Evolutionary conservation across 35 echinoderm and acorn worm genomes (phyloP).

Genomic region (Strongylocentrotus purpuratus): DNA sequence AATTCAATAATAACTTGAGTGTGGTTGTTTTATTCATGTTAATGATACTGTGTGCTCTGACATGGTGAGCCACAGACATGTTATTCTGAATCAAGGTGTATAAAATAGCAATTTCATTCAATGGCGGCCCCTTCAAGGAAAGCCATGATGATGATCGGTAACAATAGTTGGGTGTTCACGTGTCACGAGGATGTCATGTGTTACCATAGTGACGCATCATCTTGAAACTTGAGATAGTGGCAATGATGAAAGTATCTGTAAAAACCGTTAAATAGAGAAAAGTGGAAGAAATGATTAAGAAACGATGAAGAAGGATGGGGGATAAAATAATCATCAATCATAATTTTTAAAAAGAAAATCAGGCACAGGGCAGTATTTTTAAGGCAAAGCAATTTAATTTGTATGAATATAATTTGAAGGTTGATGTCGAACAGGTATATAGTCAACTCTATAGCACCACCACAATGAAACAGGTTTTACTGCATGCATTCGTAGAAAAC

Average conservation of each 20-base stretch:
- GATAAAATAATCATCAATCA: too few relatives aligned
- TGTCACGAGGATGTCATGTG: not conserved
- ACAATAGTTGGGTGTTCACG: not conserved
- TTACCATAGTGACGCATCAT: not conserved
- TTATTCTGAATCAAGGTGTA: not conserved
- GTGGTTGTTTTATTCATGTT: not conserved
- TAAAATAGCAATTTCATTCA: not conserved
- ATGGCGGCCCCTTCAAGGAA: not conserved
- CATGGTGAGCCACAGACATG: not conserved
- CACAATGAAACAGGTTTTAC: too few relatives aligned
- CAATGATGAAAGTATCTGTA: not conserved
- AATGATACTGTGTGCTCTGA: not conserved
- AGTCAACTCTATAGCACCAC: too few relatives aligned
- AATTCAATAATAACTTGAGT: not conserved
- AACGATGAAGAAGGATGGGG: too few relatives aligned
- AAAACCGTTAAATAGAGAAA: not conserved
- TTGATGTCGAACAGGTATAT: too few relatives aligned
- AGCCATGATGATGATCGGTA: not conserved
- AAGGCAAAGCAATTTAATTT: too few relatives aligned
- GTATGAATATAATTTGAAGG: too few relatives aligned
- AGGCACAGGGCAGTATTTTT: too few relatives aligned
- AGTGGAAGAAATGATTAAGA: too few relatives aligned
- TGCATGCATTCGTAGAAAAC: too few relatives aligned
- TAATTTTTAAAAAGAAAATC: too few relatives aligned
- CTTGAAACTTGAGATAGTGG: not conserved